Evolutionary conservation across 2,888 invertebrate species (phyloP), one percentile per base, ranked within the genome.

Genomic region (Lutraria lutraria): DNA sequence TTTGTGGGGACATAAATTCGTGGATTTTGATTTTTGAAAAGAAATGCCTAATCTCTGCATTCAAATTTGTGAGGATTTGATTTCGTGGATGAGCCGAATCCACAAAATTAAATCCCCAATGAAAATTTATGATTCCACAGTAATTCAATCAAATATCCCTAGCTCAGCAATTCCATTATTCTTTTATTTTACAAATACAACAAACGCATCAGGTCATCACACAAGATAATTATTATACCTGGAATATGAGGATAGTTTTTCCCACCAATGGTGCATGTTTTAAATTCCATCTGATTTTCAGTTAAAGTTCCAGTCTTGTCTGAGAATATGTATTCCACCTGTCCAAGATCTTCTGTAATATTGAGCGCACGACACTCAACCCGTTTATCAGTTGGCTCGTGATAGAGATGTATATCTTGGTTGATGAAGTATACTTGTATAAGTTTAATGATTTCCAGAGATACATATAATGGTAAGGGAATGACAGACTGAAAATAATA

Each of bases 221-320:
- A 43, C 43, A 43, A 8, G 43, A 8, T 43, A 8, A 43, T 2
- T 43, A 43, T 8, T 15, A 25, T 83, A 95, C 95, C 94, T 89
- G 93, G 94, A 63, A 93, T 80, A 93, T 95, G 95, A 21, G 94
- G 95, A 96, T 99, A 99, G 97, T 99, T 99, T 72, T 98, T 97
- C 0, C 99, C 99, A 43, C 98, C 98, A 52, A 99, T 98, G 3
- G 98, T 98, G 96, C 99, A 99, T 83, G 98, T 97, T 88, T 98
- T 98, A 97, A 99, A 99, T 95, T 99, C 97, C 99, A 99, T 99
- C 92, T 98, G 98, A 97, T 99, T 99, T 97, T 99, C 99, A 0
- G 99, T 99, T 88, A 99, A 97, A 1, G 99, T 99, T 12, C 99
- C 99, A 0, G 99, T 99, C 97, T 99, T 99, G 96, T 99, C 99